phyloP scores from a whole-genome alignment of 2,113 vertebrate genomes.

The Potamarius usumacintae region DNA sequence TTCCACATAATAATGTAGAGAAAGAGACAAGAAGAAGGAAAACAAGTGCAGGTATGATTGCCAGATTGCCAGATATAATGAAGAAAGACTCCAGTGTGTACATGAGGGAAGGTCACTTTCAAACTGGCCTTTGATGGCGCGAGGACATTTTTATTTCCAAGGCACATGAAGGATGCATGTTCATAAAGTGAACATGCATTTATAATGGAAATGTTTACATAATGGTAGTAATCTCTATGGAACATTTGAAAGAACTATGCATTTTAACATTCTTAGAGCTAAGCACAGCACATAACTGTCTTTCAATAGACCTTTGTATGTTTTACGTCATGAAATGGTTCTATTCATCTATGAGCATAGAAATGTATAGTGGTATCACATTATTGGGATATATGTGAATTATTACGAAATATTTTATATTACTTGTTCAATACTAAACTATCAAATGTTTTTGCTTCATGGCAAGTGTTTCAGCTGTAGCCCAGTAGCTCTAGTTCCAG shows the following conservation, averaged over 20 bases:
- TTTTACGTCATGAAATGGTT: not conserved
- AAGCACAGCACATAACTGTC: not conserved
- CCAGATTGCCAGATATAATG: slow-evolving; percentile 38
- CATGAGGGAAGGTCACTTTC: slow-evolving; percentile 42
- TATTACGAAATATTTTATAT: not conserved
- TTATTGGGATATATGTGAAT: not conserved
- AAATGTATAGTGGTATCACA: not conserved
- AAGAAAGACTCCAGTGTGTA: slow-evolving; percentile 41
- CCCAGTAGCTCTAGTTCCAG: not conserved
- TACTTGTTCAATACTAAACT: not conserved
- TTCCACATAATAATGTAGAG: not conserved
- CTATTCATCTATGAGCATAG: not conserved
- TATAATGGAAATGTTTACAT: slow-evolving; percentile 35
- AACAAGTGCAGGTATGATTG: slow-evolving; percentile 31
- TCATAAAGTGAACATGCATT: slow-evolving; percentile 37
- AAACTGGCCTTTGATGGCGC: slow-evolving; percentile 53
- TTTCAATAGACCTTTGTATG: not conserved
- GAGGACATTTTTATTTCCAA: slow-evolving; percentile 44
- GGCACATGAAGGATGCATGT: no score
- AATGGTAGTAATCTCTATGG: not conserved
- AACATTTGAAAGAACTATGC: not conserved
- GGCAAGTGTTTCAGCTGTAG: not conserved
- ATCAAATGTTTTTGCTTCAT: not conserved
- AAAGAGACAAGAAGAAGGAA: slow-evolving; percentile 16
- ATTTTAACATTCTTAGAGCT: not conserved